These are phyloP conservation scores for Rana temporaria DNA, from an alignment of 2,113 vertebrate species.

Conservation along the genomic window DNA sequence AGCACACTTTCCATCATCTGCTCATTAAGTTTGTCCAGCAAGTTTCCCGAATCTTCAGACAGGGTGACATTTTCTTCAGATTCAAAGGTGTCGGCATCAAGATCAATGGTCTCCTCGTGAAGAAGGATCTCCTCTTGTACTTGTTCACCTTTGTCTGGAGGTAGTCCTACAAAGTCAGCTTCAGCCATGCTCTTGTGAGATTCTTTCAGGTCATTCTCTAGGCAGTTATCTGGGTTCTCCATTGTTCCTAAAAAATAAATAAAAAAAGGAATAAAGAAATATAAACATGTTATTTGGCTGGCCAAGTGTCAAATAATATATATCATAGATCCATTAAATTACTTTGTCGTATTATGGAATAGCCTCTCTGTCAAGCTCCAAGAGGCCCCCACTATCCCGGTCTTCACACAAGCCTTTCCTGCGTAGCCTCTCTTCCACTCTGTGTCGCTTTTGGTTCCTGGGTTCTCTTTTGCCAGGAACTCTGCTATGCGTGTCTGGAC, in stretches of 20 bases:
- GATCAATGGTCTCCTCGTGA: conserved; percentile 90
- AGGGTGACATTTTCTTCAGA: conserved; percentile 84
- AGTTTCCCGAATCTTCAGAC: conserved; percentile 76
- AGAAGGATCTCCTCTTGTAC: conserved; percentile 69
- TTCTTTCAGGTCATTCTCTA: conserved; percentile 47
- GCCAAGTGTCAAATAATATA: neutral
- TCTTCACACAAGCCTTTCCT: too few relatives aligned
- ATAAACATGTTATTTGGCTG: too few relatives aligned
- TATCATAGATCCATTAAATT: too few relatives aligned
- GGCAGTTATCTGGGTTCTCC: conserved; percentile 72
- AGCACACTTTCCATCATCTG: conserved; percentile 99
- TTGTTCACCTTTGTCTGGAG: conserved; percentile 29
- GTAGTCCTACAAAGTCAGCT: neutral
- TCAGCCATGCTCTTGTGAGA: neutral
- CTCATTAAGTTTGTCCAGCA: conserved; percentile 87
- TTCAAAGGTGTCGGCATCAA: conserved; percentile 80
- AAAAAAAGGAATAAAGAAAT: conserved; percentile 19
- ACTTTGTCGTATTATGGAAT: too few relatives aligned
- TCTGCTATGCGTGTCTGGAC: too few relatives aligned
- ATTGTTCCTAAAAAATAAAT: conserved; percentile 71
- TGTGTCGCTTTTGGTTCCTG: too few relatives aligned
- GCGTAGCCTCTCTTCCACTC: too few relatives aligned
- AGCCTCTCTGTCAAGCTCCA: too few relatives aligned
- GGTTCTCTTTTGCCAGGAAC: too few relatives aligned
- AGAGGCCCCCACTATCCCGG: too few relatives aligned